phyloP scores from a whole-genome alignment of 2,888 invertebrate species.

The Pammene aurita region DNA sequence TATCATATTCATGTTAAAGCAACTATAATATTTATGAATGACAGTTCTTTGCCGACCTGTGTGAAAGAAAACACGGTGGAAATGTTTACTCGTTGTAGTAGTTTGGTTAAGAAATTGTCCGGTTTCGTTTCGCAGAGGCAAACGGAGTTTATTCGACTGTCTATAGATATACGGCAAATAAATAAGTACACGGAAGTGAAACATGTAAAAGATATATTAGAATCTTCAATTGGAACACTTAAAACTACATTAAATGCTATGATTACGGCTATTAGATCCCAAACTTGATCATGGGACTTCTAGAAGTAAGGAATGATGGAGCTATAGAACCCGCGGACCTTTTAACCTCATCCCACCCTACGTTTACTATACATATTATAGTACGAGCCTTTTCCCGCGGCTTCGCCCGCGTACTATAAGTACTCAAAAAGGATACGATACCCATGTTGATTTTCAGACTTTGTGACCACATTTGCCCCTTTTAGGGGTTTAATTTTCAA shows the following conservation, averaged over 20 bases:
- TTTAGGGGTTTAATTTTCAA: no score
- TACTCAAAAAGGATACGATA: no score
- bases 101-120: conserved; percentile 47
- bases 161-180: conserved; percentile 46
- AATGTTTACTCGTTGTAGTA: conserved; percentile 49
- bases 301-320: neutral
- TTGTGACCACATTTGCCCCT: no score
- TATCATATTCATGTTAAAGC: conserved; percentile 25
- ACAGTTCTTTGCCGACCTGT: conserved; percentile 49
- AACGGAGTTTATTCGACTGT: conserved; percentile 45
- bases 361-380: conserved; percentile 10
- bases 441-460: no score
- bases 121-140: conserved; percentile 43
- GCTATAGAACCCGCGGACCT: neutral
- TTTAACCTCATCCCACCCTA: neutral
- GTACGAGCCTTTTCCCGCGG: no score
- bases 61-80: conserved; percentile 52
- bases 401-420: no score
- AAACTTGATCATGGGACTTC: no score
- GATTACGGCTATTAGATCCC: no score
- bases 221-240: conserved; percentile 44
- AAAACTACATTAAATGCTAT: neutral
- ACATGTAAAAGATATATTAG: conserved; percentile 47
- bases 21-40: conserved; percentile 54
- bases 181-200: conserved; percentile 49